Evolutionary conservation across 2,888 invertebrate genomes (phyloP).

Genomic region (Philereme transversata): DNA sequence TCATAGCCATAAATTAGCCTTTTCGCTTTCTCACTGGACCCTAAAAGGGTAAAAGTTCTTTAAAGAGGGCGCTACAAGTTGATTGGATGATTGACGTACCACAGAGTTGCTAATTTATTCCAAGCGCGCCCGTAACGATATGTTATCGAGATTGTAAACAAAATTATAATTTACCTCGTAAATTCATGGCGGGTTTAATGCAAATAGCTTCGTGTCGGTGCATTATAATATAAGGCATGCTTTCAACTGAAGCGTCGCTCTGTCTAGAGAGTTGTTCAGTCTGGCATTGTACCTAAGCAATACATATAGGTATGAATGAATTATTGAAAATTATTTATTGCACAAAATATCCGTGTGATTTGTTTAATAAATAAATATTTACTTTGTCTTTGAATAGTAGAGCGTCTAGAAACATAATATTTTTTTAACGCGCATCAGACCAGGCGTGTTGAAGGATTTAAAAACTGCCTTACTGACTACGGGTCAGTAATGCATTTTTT

Average conservation of each 20-base stretch:
- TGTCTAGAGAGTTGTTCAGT: no score
- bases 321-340: no score
- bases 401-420: no score
- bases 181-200: constrained; percentile 32
- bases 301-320: no score
- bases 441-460: no score
- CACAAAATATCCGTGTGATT: no score
- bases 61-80: constrained; percentile 55
- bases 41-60: constrained; percentile 32
- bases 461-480: no score
- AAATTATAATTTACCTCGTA: constrained; percentile 38
- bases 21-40: constrained; percentile 29
- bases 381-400: no score
- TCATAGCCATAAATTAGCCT: not conserved
- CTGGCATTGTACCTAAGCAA: no score
- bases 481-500: no score
- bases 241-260: constrained; percentile 6
- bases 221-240: constrained; percentile 12
- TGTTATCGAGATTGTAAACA: constrained; percentile 64
- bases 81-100: constrained; percentile 78
- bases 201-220: constrained; percentile 20
- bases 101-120: constrained; percentile 54
- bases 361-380: no score
- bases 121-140: constrained; percentile 51
- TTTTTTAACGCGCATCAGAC: no score